Percentiles rank a stretch among this genome's conserved stretches.
These are phyloP conservation scores for Latrodectus hesperus DNA, from an alignment of 2,888 invertebrate genomes.

Conservation along the genomic window DNA sequence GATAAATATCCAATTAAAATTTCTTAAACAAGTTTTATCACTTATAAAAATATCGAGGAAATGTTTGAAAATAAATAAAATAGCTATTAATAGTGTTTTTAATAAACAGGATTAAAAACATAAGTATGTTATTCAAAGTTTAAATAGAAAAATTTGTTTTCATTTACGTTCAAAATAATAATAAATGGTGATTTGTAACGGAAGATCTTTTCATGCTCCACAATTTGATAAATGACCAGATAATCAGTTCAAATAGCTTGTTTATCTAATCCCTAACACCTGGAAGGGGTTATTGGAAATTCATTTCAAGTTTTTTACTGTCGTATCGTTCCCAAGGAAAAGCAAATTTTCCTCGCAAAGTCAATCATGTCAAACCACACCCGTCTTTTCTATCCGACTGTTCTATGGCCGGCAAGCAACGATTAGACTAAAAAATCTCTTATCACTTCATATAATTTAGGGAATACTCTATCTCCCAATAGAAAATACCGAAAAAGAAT, in stretches of 20 bases:
- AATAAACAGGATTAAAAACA: no score
- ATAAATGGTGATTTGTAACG: not conserved
- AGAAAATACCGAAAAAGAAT: conserved; percentile 11
- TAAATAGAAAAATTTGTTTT: no score
- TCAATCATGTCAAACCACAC: conserved; percentile 23
- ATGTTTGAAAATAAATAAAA: no score
- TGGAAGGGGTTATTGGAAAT: not conserved
- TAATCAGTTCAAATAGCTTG: conserved; percentile 11
- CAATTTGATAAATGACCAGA: not conserved
- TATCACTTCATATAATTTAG: conserved; percentile 15
- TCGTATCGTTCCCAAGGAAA: conserved; percentile 17
- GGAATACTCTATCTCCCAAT: conserved; percentile 10
- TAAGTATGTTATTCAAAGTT: no score
- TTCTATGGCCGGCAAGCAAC: conserved; percentile 28
- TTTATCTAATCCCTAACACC: not conserved
- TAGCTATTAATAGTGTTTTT: no score
- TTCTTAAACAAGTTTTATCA: no score
- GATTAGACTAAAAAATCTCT: conserved; percentile 33
- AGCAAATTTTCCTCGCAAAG: conserved; percentile 10
- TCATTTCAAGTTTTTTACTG: not conserved
- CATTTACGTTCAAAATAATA: no score
- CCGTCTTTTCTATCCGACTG: conserved; percentile 6
- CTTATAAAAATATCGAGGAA: no score
- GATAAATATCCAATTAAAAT: no score
- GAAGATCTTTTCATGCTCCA: not conserved